Evolutionary conservation across 2,888 invertebrate genomes (phyloP).

Genomic region (Eupsilia transversa): DNA sequence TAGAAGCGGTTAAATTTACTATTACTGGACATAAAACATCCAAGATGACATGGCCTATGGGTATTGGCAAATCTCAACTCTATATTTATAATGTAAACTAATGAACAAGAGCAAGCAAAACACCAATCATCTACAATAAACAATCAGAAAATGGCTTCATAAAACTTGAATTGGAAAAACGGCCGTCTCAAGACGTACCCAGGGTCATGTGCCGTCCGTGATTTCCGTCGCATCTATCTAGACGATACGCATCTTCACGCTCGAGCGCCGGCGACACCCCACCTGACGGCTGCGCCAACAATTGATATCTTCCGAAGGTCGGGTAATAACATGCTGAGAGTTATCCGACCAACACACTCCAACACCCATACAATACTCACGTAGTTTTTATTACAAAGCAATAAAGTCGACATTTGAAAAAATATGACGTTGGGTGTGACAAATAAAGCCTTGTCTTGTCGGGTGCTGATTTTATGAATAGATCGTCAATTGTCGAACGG

Average conservation of each 20-base stretch:
- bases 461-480: slow-evolving; percentile 79
- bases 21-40: background rate
- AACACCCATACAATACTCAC: slow-evolving; percentile 6
- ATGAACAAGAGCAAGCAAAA: background rate
- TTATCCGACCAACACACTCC: slow-evolving; percentile 57
- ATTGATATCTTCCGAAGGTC: slow-evolving; percentile 90
- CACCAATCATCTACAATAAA: slow-evolving; percentile 6
- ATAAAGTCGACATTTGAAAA: slow-evolving; percentile 46
- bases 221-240: slow-evolving; percentile 73
- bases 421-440: background rate
- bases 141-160: slow-evolving; percentile 27
- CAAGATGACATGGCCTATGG: too few species aligned
- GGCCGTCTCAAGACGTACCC: slow-evolving; percentile 52
- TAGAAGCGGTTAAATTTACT: background rate
- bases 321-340: slow-evolving; percentile 81
- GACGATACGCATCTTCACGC: slow-evolving; percentile 82
- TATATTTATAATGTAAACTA: background rate
- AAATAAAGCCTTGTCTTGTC: slow-evolving; percentile 43
- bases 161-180: slow-evolving; percentile 48
- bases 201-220: slow-evolving; percentile 61
- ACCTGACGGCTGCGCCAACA: slow-evolving; percentile 78
- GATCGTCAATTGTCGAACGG: slow-evolving; percentile 80
- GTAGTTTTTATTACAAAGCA: slow-evolving; percentile 19
- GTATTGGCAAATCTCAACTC: background rate
- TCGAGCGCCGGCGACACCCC: slow-evolving; percentile 75